Base-by-base conservation (phyloP, 2,797 vertebrate genomes). In the Micropoecilia bifurca region DNA sequence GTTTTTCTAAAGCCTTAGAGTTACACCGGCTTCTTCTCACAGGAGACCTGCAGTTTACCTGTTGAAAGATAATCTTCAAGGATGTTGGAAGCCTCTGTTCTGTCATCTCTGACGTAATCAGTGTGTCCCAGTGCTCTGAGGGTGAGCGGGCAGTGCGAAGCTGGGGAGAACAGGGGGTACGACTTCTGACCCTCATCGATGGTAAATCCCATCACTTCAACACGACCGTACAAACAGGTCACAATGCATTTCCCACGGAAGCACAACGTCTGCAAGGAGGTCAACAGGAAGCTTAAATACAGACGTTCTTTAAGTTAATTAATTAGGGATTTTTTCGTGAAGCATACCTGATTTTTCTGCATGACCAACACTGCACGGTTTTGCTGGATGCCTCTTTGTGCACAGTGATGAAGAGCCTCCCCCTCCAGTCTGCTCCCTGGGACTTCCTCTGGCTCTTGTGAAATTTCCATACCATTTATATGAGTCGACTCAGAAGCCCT, bases 231-330 rank as follows among this genome's bases (percentile, higher is more conserved):
- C 18, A 99, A 92, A 87, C 98, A 99, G 0, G 96, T 97, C 92
- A 99, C 74, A n/a, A 95, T 92, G 73, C 97, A 98, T 53, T 96
- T 96, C 2, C 98, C 98, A 0, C 96, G 94, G 75, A 99, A 99
- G 76, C 96, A 96, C 90, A 99, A 92, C 5, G 84, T 92, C 98
- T 99, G 90, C 36, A 85, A 76, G 66, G 57, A 39, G 5, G 25
- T 16, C 0, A 47, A 25, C 2, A 9, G 10, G 6, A 74, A 0
- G 2, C n/a, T 76, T 10, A 74, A 55, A 66, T 1, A 43, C 0
- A 71, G 8, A 85, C 57, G 79, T 53, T n/a, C 20, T 16, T 45
- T 45, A 10, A 30, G 3, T 13, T 30, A 16, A 76, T 39, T n/a
- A 25, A 50, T 14, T 9, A 25, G 16, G 68, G 41, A 28, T 16